These are phyloP conservation scores for Eupithecia exiguata DNA, from an alignment of 2,888 invertebrate species.

Conservation along the genomic window DNA sequence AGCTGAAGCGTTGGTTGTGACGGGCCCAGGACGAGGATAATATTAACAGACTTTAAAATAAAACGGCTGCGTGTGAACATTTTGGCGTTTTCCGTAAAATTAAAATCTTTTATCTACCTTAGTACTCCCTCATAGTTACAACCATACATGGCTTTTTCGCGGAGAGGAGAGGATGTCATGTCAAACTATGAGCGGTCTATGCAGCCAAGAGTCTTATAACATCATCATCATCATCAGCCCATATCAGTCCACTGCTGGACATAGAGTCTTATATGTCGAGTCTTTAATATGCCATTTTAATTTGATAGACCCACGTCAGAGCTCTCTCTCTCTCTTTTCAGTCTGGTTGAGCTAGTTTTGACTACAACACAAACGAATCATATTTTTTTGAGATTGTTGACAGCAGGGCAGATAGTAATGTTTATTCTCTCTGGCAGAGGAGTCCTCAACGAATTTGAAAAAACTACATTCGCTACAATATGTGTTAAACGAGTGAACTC, in stretches of 20 bases:
- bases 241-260: no score
- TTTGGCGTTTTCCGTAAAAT: neutral
- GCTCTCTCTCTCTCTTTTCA: neutral
- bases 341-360: neutral
- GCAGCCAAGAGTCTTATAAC: no score
- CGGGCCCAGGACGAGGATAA: neutral
- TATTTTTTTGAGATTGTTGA: no score
- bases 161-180: neutral
- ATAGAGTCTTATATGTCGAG: no score
- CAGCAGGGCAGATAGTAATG: neutral
- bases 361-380: no score
- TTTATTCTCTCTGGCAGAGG: no score
- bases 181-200: neutral
- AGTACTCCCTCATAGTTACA: neutral
- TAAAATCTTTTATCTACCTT: neutral
- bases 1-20: neutral
- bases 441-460: neutral
- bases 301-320: no score
- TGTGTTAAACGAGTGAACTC: neutral
- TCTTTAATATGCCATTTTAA: no score
- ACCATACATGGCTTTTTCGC: neutral
- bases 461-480: neutral
- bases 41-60: neutral
- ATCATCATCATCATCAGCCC: no score
- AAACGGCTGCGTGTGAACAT: neutral